Evolutionary conservation across 2,113 vertebrate species (phyloP).

Genomic region (Donacobius atricapilla): DNA sequence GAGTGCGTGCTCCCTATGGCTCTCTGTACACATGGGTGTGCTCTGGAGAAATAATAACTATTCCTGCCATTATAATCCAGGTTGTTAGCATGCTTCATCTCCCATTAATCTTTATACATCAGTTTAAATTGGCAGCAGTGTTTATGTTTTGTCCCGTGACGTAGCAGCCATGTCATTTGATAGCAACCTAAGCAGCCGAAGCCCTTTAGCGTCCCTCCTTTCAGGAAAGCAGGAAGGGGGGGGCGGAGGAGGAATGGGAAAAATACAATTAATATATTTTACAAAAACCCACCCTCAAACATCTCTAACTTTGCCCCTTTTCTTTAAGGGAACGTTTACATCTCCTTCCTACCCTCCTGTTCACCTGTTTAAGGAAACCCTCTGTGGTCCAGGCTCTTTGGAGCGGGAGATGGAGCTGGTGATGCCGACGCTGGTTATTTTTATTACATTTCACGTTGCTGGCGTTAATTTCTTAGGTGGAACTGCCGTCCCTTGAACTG

Average conservation of each 20-base stretch:
- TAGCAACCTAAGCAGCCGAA: slow-evolving; percentile 17
- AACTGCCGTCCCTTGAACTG: not conserved
- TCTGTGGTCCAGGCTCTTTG: not conserved
- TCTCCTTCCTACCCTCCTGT: not conserved
- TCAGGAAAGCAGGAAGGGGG: not conserved
- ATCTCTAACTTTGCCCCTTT: not conserved
- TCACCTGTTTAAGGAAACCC: not conserved
- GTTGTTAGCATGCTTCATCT: slow-evolving; percentile 56
- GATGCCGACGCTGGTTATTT: not conserved
- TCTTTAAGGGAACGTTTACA: not conserved
- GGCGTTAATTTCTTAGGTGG: not conserved
- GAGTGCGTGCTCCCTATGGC: not conserved
- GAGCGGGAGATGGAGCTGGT: not conserved
- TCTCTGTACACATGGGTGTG: not conserved
- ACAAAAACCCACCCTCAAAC: accelerated
- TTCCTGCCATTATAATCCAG: slow-evolving; percentile 28
- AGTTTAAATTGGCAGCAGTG: slow-evolving; percentile 56
- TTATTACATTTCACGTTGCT: not conserved
- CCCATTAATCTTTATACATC: slow-evolving; percentile 62
- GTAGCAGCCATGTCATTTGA: slow-evolving; percentile 50
- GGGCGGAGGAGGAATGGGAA: accelerated
- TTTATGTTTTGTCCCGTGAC: slow-evolving; percentile 55
- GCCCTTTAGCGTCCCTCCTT: not conserved
- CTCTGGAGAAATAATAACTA: slow-evolving; percentile 38
- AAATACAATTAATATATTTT: not conserved